Evolutionary conservation across 1,140 invertebrate species (phyloP).

Genomic region (Liolophura sinensis): DNA sequence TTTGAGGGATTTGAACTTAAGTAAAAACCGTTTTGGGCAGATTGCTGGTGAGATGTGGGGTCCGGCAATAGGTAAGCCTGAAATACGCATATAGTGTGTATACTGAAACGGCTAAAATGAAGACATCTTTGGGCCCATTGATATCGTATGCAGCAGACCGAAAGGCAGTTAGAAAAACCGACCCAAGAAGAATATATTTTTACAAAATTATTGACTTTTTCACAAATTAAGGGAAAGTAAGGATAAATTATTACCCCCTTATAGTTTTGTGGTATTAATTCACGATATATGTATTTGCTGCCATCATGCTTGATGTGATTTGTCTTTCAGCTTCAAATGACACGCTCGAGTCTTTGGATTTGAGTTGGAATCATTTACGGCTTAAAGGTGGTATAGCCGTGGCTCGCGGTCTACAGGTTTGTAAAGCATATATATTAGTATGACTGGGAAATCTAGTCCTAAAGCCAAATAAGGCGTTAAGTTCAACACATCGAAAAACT

Average conservation of each 20-base stretch:
- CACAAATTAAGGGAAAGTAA: too few relatives aligned
- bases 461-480: too few relatives aligned
- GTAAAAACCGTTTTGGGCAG: conserved; percentile 51
- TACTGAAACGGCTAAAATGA: neutral
- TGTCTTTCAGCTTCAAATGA: conserved; percentile 51
- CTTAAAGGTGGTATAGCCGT: conserved; percentile 48
- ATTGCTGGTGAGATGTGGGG: conserved; percentile 48
- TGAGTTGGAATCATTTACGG: conserved; percentile 57
- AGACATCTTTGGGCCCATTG: neutral
- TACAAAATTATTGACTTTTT: too few relatives aligned
- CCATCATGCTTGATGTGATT: conserved; percentile 1
- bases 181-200: too few relatives aligned
- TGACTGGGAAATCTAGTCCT: too few relatives aligned
- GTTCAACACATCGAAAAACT: too few relatives aligned
- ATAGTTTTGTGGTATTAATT: too few relatives aligned
- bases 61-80: conserved; percentile 46
- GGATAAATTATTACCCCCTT: too few relatives aligned
- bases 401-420: conserved; percentile 54
- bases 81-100: neutral
- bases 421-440: neutral
- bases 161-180: too few relatives aligned
- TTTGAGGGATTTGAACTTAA: conserved; percentile 48
- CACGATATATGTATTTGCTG: too few relatives aligned
- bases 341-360: conserved; percentile 50
- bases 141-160: too few relatives aligned